Evolutionary conservation across 1,140 invertebrate genomes (phyloP), one percentile per base, ranked within the genome.

Genomic region (Centruroides sculpturatus): DNA sequence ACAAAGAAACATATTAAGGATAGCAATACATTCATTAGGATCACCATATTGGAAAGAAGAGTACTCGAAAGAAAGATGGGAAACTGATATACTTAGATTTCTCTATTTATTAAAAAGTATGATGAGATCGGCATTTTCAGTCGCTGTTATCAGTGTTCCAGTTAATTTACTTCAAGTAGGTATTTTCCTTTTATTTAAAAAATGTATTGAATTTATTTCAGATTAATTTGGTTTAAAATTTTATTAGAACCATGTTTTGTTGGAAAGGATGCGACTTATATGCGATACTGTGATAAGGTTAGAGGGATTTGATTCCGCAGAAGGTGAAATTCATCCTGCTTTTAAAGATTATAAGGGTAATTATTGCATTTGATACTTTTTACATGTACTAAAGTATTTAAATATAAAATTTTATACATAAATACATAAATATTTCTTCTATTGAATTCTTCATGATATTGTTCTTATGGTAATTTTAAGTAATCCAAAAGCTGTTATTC

Each of bases 301-400:
- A 57, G 85, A 92, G 71, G 85, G 87, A 12, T 91, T 92, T 76
- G 81, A 81, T 53, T 87, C 86, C 1, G 87, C 87, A 3, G 79
- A 82, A 50, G 83, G 83, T 65, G 86, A 88, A 72, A 84, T 82
- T 47, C 87, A 90, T 75, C 82, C 85, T 10, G 77, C 81, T 6
- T 87, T 85, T 65, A 85, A 84, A 70, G 87, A 92, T 67, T 92
- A 89, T 71, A 85, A 89, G 73, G 89, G 89, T 62, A 8, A 48
- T 46, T 54, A 56, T 48, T 41, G 41, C 41, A 6, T 41, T 6
- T 3, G 41, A 41, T 41, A 3, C 41, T 6, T 41, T 23, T 23
- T 23, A 23, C 23, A 23, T 2, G 23, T 23, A 2, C 1, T 23
- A 23, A 23, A 23, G 23, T 23, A n/a, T 23, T 23, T 23, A 23